A percentile compares a stretch with the other conserved stretches of the same genome.
These are phyloP conservation scores for Panthera uncia DNA, from an alignment of 2,113 vertebrate genomes.

Conservation along the genomic window DNA sequence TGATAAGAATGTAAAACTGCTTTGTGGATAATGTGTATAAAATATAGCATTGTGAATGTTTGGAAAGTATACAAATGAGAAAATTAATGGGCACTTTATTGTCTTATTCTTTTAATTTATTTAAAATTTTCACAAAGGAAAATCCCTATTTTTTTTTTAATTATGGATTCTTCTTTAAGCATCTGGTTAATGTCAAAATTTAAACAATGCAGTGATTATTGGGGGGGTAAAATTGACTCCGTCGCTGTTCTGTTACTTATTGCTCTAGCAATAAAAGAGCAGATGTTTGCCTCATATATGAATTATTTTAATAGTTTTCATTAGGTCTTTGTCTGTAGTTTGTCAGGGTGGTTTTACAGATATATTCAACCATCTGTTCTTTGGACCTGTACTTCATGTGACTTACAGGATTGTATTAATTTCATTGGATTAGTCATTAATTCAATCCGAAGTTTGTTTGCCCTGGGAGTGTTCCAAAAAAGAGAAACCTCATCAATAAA, in stretches of 20 bases:
- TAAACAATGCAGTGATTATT: background rate
- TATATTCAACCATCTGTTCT: slow-evolving; percentile 53
- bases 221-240: background rate
- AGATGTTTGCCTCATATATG: slow-evolving; percentile 42
- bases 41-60: background rate
- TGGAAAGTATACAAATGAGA: background rate
- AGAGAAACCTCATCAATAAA: background rate
- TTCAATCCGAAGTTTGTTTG: slow-evolving; percentile 50
- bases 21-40: background rate
- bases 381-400: background rate
- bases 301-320: slow-evolving; percentile 62
- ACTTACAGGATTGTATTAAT: slow-evolving; percentile 34
- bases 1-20: background rate
- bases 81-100: background rate
- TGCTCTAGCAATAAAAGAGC: slow-evolving; percentile 30
- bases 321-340: slow-evolving; percentile 57
- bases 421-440: slow-evolving; percentile 54
- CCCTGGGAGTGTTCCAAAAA: background rate
- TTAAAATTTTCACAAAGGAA: background rate
- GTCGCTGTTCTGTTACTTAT: slow-evolving; percentile 26
- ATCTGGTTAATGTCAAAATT: slow-evolving; percentile 12
- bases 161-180: background rate
- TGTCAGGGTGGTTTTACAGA: slow-evolving; percentile 20
- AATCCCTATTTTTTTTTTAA: background rate
- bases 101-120: background rate